Conservation (phyloP, 1,140 invertebrate genomes). For the Triops longicaudatus region DNA sequence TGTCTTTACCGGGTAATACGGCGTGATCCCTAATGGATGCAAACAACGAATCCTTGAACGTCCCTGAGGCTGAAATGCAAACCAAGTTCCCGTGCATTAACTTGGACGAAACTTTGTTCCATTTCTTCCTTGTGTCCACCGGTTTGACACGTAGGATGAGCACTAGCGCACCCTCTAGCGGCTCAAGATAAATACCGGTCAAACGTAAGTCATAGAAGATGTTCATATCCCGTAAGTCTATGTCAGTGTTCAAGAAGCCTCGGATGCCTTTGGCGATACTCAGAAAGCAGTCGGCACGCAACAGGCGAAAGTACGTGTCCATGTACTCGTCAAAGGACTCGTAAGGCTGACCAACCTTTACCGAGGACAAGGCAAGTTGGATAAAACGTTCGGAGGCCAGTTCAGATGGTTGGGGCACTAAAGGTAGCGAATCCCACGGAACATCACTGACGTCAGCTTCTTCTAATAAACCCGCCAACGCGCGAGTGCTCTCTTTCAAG, state of each 20-base stretch:
- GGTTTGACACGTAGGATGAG: conserved; percentile 18
- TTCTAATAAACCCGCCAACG: not conserved
- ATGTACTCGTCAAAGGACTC: conserved; percentile 23
- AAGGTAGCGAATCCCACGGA: not conserved
- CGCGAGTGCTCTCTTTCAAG: not conserved
- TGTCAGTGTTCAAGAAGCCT: not conserved
- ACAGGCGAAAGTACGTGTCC: conserved; percentile 24
- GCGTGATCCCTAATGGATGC: conserved; percentile 16
- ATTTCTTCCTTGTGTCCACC: not conserved
- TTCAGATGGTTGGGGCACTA: not conserved
- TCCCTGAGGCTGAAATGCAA: conserved; percentile 24
- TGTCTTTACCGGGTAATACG: not conserved
- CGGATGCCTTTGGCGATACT: conserved; percentile 19
- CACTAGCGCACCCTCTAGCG: conserved; percentile 8
- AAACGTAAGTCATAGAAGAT: conserved; percentile 17
- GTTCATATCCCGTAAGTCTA: conserved; percentile 25
- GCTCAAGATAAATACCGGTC: conserved; percentile 20
- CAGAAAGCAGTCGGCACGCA: conserved; percentile 25
- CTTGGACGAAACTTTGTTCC: not conserved
- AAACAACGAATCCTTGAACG: conserved; percentile 19
- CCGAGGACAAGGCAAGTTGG: not conserved
- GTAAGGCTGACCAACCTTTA: conserved; percentile 14
- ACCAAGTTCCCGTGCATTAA: conserved; percentile 22
- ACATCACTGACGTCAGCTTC: not conserved
- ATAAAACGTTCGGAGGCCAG: not conserved